A percentile compares a stretch with the other conserved stretches of the same genome.
These are phyloP conservation scores for Fistularia commersonii DNA, from an alignment of 2,797 vertebrate species.

Conservation along the genomic window DNA sequence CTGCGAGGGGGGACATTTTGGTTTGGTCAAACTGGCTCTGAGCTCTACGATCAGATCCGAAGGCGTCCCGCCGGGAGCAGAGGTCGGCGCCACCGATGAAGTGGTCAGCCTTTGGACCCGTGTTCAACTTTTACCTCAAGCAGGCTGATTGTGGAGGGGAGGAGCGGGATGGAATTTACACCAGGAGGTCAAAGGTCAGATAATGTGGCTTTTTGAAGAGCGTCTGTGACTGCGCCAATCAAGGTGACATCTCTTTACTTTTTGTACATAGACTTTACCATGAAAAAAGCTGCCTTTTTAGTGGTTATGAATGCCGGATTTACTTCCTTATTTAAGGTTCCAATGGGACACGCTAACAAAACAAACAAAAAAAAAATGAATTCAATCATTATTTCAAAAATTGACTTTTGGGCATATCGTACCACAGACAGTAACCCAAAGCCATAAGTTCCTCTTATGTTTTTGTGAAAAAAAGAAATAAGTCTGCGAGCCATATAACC, in stretches of 20 bases:
- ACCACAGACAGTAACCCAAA: too few species aligned
- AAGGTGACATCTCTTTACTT: constrained; percentile 16
- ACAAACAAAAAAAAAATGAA: too few species aligned
- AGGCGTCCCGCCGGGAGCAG: constrained; percentile 27
- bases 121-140: constrained; percentile 54
- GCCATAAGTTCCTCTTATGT: too few species aligned
- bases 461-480: too few species aligned
- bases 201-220: constrained; percentile 13
- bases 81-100: constrained; percentile 27
- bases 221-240: constrained; percentile 24
- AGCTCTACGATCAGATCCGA: constrained; percentile 31
- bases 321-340: constrained; percentile 21
- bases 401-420: too few species aligned
- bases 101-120: constrained; percentile 33
- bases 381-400: too few species aligned
- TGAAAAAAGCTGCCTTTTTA: constrained; percentile 33
- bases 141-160: constrained; percentile 29
- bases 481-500: too few species aligned
- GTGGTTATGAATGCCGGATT: constrained; percentile 25
- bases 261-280: constrained; percentile 40
- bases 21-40: too few species aligned
- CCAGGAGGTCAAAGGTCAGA: constrained; percentile 35
- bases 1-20: constrained; percentile 29
- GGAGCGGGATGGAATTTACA: constrained; percentile 22
- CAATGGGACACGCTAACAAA: too few species aligned